Base-by-base conservation (phyloP, 2,797 vertebrate genomes). In the Distichodus sexfasciatus region DNA sequence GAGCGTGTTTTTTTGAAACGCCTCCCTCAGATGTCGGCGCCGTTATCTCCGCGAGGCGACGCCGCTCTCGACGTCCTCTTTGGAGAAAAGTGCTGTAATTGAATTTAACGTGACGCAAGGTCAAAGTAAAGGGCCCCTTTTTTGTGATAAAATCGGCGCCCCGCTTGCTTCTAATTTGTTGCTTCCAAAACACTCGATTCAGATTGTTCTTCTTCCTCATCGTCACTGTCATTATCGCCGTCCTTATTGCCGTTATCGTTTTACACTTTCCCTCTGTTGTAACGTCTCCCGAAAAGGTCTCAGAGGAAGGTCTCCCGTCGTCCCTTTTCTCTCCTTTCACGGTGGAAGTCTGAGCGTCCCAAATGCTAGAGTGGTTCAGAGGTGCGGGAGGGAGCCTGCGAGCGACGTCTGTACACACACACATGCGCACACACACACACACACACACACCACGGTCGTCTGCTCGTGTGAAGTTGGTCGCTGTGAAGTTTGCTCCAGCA, bases 1-100 rank as follows among this genome's bases (percentile, higher is more conserved):
- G 70, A 77, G 53, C 53, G 19, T 62, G 59, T 71, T 73, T n/a
- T n/a, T 67, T 71, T 76, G 51, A 78, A 77, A 65, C 71, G 66
- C 47, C 65, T 51, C 59, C 63, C 55, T 67, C 55, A 60, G 60
- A 81, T 76, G 62, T 72, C 67, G 41, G 59, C 48, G 61, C 59
- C 26, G 12, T 47, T 74, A 60, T 74, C 57, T 71, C 9, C 4
- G n/a, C n/a, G 64, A 75, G 72, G 43, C 66, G 63, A 50, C 66
- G 47, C 46, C 33, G 36, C 44, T 57, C 65, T 73, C 71, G 76
- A 72, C 62, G 63, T 71, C 53, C 53, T 61, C 67, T 76, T 81
- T 78, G 64, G 55, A 68, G 76, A 64, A 65, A 71, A 61, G 54
- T 66, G 46, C 68, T 61, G 47, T 66, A 69, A 71, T 72, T 71